These are phyloP conservation scores for Drosophila pseudoobscura DNA, from an alignment of 1,140 invertebrate species.

Conservation along the genomic window DNA sequence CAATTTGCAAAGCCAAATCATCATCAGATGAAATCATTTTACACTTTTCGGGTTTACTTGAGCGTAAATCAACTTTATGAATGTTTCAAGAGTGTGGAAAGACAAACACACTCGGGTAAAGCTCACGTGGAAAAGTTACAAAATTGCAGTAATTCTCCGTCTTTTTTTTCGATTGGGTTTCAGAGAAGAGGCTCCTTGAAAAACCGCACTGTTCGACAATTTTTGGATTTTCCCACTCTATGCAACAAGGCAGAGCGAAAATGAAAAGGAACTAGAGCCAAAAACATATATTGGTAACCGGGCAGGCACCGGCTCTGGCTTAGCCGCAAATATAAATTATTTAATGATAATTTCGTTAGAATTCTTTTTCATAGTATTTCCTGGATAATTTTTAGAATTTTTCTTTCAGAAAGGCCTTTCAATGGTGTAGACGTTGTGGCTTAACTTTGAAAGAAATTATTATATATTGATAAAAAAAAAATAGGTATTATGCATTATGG, in stretches of 20 bases:
- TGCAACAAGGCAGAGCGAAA: slow-evolving; percentile 15
- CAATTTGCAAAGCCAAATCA: slow-evolving; percentile 60
- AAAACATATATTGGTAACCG: slow-evolving; percentile 9
- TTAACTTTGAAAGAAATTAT: too few species aligned
- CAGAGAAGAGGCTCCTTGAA: slow-evolving; percentile 44
- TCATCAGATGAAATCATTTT: slow-evolving; percentile 77
- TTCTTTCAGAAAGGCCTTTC: too few species aligned
- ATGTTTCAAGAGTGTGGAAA: slow-evolving; percentile 48
- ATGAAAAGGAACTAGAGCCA: slow-evolving; percentile 29
- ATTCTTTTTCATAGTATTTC: too few species aligned
- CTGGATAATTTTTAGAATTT: too few species aligned
- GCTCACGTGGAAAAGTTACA: slow-evolving; percentile 72
- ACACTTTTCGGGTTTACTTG: slow-evolving; percentile 78
- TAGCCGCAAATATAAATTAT: slow-evolving; percentile 15
- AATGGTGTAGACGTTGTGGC: too few species aligned
- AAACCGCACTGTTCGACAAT: slow-evolving; percentile 75
- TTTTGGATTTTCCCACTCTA: slow-evolving; percentile 77
- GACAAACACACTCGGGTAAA: slow-evolving; percentile 48
- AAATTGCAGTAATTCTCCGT: slow-evolving; percentile 74
- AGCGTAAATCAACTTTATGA: slow-evolving; percentile 74
- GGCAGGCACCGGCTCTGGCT: slow-evolving; percentile 13
- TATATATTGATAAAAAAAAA: too few species aligned
- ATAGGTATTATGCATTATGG: too few species aligned
- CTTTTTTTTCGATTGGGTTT: not conserved
- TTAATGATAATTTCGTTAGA: too few species aligned